Evolutionary conservation across 2,113 vertebrate genomes (phyloP).

Genomic region (Vombatus ursinus): DNA sequence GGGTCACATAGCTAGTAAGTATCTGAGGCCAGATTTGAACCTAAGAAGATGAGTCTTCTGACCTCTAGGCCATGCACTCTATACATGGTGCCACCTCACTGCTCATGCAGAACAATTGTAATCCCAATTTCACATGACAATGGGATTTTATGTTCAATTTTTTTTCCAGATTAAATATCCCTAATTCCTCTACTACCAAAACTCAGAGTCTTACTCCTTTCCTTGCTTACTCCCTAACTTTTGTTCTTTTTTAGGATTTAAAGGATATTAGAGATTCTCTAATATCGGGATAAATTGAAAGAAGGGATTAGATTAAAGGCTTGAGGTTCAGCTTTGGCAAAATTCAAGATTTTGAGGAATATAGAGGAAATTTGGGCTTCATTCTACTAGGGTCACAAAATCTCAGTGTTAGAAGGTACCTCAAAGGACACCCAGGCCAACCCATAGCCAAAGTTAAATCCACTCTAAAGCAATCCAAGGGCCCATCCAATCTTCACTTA

Average conservation of each 20-base stretch:
- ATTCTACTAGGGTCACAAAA: not conserved
- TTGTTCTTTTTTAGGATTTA: not conserved
- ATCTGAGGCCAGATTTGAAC: not conserved
- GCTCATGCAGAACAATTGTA: not conserved
- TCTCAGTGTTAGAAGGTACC: not conserved
- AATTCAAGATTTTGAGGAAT: not conserved
- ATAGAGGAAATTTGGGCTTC: not conserved
- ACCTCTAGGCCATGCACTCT: not conserved
- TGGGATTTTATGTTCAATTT: not conserved
- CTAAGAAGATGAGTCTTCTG: not conserved
- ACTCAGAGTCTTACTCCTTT: not conserved
- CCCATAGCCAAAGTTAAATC: not conserved
- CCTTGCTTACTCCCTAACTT: not conserved
- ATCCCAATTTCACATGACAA: not conserved
- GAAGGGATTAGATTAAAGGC: not conserved
- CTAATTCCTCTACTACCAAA: not conserved
- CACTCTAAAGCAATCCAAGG: not conserved
- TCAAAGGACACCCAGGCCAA: not conserved
- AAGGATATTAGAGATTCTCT: not conserved
- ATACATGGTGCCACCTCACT: not conserved
- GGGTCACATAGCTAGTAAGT: not conserved
- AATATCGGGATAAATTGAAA: not conserved
- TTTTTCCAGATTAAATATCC: not conserved
- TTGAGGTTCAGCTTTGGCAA: not conserved
- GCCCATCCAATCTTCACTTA: not conserved